Evolutionary conservation across 53 echinoderm and acorn worm species (phyloP), one percentile per base, ranked within the genome.

Genomic region (Henricia sp.): DNA sequence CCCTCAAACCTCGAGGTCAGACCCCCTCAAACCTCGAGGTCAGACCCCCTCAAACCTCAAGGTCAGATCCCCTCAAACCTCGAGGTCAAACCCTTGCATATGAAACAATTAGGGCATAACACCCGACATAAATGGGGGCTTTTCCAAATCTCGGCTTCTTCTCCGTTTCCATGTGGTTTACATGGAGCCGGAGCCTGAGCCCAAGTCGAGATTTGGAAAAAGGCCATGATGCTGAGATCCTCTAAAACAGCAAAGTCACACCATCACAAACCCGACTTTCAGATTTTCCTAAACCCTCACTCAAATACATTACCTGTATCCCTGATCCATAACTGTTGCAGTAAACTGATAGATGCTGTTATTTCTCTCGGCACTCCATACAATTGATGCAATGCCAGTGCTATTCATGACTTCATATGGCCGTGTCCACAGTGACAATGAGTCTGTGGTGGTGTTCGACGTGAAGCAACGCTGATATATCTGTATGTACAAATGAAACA

Each of bases 251-350:
- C 4, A 6, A 36, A 11, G 69, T 24, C n/a, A 37, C 37, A 6
- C 6, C 8, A 6, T 33, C 34, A n/a, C n/a, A 13, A 29, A 68
- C 20, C 27, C 34, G n/a, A 10, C 13, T 11, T 19, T 11, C 60
- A 6, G n/a, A 21, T 11, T 59, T 21, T 59, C 23, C 28, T 9
- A 44, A 44, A 9, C 13, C 13, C 44, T 13, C 44, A 44, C 6
- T 6, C 6, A 13, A 9, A 44, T 13, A 44, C 6, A 44, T 82
- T 38, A 93, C 96, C 96, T 96, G 89, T 91, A 96, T 52, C 85
- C 30, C 48, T 87, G 89, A 71, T 96, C 96, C 26, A 96, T 74
- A 37, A 96, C 93, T 29, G 52, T 80, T 0, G 87, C 82, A 10
- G 57, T 71, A 85, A 96, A 96, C 28, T 88, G 89, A 50, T 83